phyloP scores from a whole-genome alignment of 2,888 invertebrate genomes.

The Sceliomorpha sp. region DNA sequence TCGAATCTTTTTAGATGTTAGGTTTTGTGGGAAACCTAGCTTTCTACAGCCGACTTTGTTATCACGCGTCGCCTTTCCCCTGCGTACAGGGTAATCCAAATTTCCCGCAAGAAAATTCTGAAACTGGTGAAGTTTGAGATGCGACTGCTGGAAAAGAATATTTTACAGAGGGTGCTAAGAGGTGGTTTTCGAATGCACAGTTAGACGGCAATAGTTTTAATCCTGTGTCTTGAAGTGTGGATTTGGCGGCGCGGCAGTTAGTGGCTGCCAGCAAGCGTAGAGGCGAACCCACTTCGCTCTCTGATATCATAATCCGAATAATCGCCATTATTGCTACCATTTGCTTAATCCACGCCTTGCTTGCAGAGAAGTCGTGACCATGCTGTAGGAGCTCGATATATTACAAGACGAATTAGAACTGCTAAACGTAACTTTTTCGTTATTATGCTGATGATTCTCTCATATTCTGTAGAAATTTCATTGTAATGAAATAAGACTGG shows the following conservation, averaged over 20 bases:
- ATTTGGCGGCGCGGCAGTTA: conserved; percentile 78
- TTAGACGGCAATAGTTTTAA: conserved; percentile 79
- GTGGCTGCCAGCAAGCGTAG: conserved; percentile 70
- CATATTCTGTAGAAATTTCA: background rate
- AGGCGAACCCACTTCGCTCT: conserved; percentile 77
- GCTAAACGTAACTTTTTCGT: no score
- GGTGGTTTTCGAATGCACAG: conserved; percentile 57
- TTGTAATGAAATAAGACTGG: no score
- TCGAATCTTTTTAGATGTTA: no score
- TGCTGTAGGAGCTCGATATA: conserved; percentile 56
- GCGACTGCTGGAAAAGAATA: conserved; percentile 17
- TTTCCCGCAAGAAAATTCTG: no score
- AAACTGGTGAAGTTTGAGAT: background rate
- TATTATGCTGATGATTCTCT: background rate
- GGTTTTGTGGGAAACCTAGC: no score
- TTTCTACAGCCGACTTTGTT: no score
- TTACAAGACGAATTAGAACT: conserved; percentile 41
- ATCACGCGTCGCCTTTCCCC: no score
- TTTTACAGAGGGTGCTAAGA: conserved; percentile 48
- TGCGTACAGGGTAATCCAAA: no score
- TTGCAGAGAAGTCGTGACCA: conserved; percentile 53
- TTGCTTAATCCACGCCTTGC: conserved; percentile 76
- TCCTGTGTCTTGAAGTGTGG: conserved; percentile 80
- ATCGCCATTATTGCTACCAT: conserved; percentile 80
- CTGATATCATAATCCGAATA: conserved; percentile 81